phyloP scores from a whole-genome alignment of 1,140 invertebrate species.

The Leptinotarsa defecta region DNA sequence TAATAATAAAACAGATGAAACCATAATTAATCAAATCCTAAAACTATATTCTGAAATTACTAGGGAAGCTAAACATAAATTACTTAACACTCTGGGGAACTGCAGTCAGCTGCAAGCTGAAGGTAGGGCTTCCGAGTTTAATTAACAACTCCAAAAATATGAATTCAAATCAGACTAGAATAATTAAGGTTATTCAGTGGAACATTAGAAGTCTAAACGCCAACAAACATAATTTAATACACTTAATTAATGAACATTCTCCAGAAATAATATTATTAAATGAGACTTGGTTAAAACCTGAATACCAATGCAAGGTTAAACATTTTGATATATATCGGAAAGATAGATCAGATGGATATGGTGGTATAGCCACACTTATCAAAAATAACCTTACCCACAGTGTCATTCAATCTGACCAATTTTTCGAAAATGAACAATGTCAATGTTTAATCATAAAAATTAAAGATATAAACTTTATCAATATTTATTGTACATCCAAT shows the following conservation, averaged over 20 bases:
- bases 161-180: neutral
- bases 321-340: conserved; percentile 20
- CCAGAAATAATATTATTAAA: conserved; percentile 30
- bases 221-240: conserved; percentile 24
- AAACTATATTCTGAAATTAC: neutral
- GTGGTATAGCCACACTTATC: conserved; percentile 23
- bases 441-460: conserved; percentile 23
- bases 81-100: no score
- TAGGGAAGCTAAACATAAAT: neutral
- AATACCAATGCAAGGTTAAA: neutral
- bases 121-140: neutral
- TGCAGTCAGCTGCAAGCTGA: no score
- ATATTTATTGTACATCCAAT: neutral
- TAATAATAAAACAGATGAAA: neutral
- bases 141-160: neutral
- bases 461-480: neutral
- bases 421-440: no score
- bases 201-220: conserved; percentile 13
- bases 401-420: neutral
- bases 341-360: conserved; percentile 4
- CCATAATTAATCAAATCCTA: neutral
- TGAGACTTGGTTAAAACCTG: conserved; percentile 32
- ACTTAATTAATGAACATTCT: conserved; percentile 4
- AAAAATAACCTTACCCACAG: conserved; percentile 1
- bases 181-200: conserved; percentile 18